Evolutionary conservation across 2,113 vertebrate species (phyloP).

Genomic region (Pseudorhombus dupliciocellatus): DNA sequence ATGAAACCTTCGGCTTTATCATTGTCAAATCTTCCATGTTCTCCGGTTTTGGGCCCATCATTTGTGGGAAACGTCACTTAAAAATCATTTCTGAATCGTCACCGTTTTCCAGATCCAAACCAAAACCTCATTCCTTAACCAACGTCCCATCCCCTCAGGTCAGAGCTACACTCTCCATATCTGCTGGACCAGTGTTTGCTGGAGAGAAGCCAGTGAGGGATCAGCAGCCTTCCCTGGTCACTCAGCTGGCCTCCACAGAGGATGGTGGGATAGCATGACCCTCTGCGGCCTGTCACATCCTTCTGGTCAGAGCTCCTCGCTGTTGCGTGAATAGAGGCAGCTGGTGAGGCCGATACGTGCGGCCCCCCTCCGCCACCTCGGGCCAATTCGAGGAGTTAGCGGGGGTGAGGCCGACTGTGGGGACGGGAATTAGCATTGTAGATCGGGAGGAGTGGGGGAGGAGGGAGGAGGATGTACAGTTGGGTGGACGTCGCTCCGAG

Average conservation of each 20-base stretch:
- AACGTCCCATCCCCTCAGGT: too few species aligned
- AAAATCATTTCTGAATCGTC: too few species aligned
- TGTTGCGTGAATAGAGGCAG: constrained; percentile 37
- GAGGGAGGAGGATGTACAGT: neutral
- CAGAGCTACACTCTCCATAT: too few species aligned
- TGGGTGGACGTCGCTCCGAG: neutral
- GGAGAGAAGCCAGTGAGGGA: constrained; percentile 7
- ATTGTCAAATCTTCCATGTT: too few species aligned
- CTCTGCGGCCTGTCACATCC: constrained; percentile 1
- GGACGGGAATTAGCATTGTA: neutral
- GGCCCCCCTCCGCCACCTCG: neutral
- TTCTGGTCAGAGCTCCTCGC: constrained; percentile 7
- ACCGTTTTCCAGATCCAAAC: too few species aligned
- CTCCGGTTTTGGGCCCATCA: too few species aligned
- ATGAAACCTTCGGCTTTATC: too few species aligned
- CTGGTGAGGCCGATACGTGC: constrained; percentile 17
- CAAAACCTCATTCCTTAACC: too few species aligned
- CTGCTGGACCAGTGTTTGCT: neutral
- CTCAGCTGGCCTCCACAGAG: neutral
- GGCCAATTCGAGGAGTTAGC: neutral
- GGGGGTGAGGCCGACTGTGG: neutral
- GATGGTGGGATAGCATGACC: neutral
- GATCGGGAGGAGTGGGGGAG: neutral
- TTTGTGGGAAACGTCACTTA: too few species aligned
- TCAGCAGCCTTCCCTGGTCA: neutral